A percentile compares a stretch with the other conserved stretches of the same genome.
phyloP scores from a whole-genome alignment of 2,888 invertebrate genomes.

The Hirtodrosophila confusa region DNA sequence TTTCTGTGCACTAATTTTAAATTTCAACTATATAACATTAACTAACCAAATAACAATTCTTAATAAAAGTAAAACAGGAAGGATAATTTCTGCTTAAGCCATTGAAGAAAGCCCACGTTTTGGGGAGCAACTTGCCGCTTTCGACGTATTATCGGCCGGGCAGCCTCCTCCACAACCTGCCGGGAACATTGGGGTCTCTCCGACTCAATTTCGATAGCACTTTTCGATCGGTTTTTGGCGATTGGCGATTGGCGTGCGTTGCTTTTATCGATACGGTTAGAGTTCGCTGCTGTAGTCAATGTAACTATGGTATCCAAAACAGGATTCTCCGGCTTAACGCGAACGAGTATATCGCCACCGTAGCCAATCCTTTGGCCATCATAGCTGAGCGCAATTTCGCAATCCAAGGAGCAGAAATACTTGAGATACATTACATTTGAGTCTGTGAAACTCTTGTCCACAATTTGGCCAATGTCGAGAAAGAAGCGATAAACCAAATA shows the following conservation, averaged over 20 bases:
- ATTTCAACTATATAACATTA: constrained; percentile 1
- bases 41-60: not conserved
- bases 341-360: constrained; percentile 55
- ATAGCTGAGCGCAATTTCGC: constrained; percentile 53
- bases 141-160: not conserved
- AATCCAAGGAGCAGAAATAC: constrained; percentile 42
- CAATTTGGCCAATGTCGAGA: constrained; percentile 52
- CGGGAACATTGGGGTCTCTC: not conserved
- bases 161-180: not conserved
- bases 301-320: not conserved
- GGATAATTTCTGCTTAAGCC: constrained; percentile 56
- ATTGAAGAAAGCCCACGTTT: constrained; percentile 31
- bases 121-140: not conserved
- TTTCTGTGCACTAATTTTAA: not conserved
- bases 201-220: constrained; percentile 21
- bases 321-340: constrained; percentile 38
- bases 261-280: not conserved
- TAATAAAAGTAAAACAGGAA: constrained; percentile 45
- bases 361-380: constrained; percentile 59
- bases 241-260: not conserved
- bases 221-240: not conserved
- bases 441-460: constrained; percentile 17
- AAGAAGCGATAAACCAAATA: constrained; percentile 56
- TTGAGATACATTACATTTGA: constrained; percentile 50
- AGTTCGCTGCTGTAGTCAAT: too few species aligned